Percentiles rank a stretch among this genome's conserved stretches.
phyloP scores from a whole-genome alignment of 2,888 invertebrate genomes.

The Trilocha varians region DNA sequence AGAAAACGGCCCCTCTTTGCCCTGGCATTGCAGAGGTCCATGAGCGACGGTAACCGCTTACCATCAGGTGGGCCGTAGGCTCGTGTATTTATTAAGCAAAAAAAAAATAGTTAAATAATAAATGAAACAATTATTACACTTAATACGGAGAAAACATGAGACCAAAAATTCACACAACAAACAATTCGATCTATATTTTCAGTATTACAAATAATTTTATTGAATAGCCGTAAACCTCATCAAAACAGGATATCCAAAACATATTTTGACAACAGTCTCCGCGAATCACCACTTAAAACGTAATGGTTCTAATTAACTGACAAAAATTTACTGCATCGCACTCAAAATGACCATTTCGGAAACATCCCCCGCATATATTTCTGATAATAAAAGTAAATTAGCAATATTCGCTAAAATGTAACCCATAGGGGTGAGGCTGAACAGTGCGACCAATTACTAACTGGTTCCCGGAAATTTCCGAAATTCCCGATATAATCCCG shows the following conservation, averaged over 20 bases:
- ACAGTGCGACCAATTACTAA: slow-evolving; percentile 15
- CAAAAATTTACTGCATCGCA: slow-evolving; percentile 34
- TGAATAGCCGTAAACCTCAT: no score
- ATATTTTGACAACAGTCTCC: neutral
- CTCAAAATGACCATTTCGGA: slow-evolving; percentile 35
- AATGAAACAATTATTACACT: no score
- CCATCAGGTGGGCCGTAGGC: no score
- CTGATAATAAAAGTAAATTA: slow-evolving; percentile 63
- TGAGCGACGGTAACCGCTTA: no score
- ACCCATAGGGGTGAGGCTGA: slow-evolving; percentile 26
- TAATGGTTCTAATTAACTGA: slow-evolving; percentile 23
- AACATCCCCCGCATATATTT: slow-evolving; percentile 35
- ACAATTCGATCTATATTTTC: no score
- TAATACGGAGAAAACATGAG: no score
- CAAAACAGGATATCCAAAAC: neutral
- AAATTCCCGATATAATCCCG: slow-evolving; percentile 45
- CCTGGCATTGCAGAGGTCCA: no score
- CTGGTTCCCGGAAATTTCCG: slow-evolving; percentile 39
- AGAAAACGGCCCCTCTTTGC: no score
- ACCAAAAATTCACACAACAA: no score
- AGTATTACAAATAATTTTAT: no score
- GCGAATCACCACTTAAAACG: neutral
- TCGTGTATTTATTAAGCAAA: no score
- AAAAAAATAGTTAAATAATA: no score
- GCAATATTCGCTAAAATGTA: slow-evolving; percentile 53